phyloP scores from a whole-genome alignment of 2,888 invertebrate genomes.

The Polydrusus tereticollis region DNA sequence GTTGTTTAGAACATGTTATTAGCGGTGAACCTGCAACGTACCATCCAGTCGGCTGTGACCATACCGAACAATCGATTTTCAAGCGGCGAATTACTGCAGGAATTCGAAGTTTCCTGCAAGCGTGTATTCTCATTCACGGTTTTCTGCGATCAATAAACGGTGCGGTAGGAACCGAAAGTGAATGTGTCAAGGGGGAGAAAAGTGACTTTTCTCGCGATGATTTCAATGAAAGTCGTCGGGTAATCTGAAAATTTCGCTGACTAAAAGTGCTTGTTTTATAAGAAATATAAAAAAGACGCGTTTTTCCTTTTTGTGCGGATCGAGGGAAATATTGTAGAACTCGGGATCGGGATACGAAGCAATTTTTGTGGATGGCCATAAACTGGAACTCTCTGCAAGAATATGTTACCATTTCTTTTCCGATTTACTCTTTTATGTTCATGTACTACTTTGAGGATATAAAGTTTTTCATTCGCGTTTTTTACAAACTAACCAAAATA shows the following conservation, averaged over 20 bases:
- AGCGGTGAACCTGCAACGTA: slow-evolving; percentile 1
- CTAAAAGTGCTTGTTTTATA: not conserved
- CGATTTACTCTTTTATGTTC: slow-evolving; percentile 29
- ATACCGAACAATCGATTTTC: slow-evolving; percentile 12
- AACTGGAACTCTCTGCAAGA: slow-evolving; percentile 32
- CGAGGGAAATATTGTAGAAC: not conserved
- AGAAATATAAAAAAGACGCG: not conserved
- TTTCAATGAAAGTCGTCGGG: slow-evolving; percentile 11
- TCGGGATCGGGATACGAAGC: not conserved
- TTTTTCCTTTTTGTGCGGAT: no score
- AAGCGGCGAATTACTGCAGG: slow-evolving; percentile 1
- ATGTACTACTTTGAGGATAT: slow-evolving; percentile 26
- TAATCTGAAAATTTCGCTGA: not conserved
- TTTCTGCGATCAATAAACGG: slow-evolving; percentile 27
- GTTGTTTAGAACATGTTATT: slow-evolving; percentile 11
- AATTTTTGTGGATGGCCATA: slow-evolving; percentile 27
- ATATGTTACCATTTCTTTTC: slow-evolving; percentile 21
- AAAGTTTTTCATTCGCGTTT: slow-evolving; percentile 19
- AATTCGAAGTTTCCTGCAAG: slow-evolving; percentile 26
- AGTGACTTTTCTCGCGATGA: slow-evolving; percentile 11
- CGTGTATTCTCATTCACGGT: slow-evolving; percentile 7
- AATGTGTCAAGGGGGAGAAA: slow-evolving; percentile 19
- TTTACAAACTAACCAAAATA: slow-evolving; percentile 28
- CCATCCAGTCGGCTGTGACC: slow-evolving; percentile 1
- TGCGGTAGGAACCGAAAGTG: slow-evolving; percentile 17